Evolutionary conservation across 2,797 vertebrate genomes (phyloP).

Genomic region (Acrossocheilus wenchowensis): DNA sequence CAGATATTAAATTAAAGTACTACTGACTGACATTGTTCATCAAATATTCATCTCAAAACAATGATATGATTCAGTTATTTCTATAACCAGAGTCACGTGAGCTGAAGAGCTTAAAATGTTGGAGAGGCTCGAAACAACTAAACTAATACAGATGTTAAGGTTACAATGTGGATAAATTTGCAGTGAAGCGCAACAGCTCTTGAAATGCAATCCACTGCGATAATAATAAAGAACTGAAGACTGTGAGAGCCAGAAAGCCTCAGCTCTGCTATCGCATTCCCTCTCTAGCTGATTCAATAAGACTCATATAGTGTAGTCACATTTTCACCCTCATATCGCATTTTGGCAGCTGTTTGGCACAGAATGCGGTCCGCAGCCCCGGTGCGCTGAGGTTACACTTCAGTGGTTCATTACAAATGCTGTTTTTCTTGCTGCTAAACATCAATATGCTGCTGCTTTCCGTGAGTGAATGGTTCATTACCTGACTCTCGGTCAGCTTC

Average conservation of each 20-base stretch:
- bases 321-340: background rate
- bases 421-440: background rate
- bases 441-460: too few species aligned
- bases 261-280: background rate
- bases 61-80: background rate
- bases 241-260: background rate
- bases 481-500: background rate
- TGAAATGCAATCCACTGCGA: background rate
- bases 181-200: background rate
- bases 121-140: background rate
- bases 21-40: background rate
- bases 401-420: background rate
- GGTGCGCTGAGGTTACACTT: background rate
- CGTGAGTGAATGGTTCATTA: background rate
- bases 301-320: background rate
- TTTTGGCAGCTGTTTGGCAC: background rate
- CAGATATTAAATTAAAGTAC: too few species aligned
- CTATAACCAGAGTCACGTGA: background rate
- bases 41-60: background rate
- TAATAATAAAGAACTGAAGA: background rate
- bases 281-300: background rate
- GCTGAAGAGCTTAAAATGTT: background rate
- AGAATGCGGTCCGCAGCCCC: background rate
- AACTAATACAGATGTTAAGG: background rate
- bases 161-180: background rate